phyloP scores from a whole-genome alignment of 2,888 invertebrate genomes.

The Cylloceria caligata region DNA sequence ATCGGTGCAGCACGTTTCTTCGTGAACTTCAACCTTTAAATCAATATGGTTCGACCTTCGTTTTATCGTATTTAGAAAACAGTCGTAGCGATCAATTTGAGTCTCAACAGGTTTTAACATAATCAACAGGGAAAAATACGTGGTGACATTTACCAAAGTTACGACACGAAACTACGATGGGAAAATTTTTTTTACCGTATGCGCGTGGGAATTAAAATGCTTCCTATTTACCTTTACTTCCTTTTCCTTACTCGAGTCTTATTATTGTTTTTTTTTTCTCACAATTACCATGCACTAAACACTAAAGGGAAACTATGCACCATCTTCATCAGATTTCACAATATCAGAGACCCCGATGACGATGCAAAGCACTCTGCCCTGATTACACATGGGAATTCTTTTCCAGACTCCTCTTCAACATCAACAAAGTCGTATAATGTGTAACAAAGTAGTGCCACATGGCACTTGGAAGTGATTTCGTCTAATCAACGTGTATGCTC shows the following conservation, averaged over 20 bases:
- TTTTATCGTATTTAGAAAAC: constrained; percentile 10
- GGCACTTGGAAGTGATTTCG: constrained; percentile 1
- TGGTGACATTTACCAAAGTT: constrained; percentile 1
- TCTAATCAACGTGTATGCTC: neutral
- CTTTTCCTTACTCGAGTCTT: neutral
- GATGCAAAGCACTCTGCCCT: constrained; percentile 1
- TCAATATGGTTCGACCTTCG: constrained; percentile 2
- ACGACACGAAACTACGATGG: neutral
- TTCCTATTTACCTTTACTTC: constrained; percentile 3
- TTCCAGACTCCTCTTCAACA: neutral
- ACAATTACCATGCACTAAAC: neutral
- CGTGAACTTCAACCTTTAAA: constrained; percentile 19
- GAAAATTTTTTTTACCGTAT: neutral
- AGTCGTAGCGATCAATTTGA: neutral
- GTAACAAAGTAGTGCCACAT: neutral
- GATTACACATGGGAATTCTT: constrained; percentile 56
- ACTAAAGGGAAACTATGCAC: neutral
- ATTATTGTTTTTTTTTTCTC: neutral
- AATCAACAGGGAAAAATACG: neutral
- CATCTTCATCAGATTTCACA: constrained; percentile 32
- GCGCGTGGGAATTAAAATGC: constrained; percentile 31
- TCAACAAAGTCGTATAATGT: constrained; percentile 8
- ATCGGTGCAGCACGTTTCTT: neutral
- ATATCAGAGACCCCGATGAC: constrained; percentile 1
- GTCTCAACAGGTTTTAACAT: neutral